Conservation (phyloP, 2,113 vertebrate species). For the Meles meles region DNA sequence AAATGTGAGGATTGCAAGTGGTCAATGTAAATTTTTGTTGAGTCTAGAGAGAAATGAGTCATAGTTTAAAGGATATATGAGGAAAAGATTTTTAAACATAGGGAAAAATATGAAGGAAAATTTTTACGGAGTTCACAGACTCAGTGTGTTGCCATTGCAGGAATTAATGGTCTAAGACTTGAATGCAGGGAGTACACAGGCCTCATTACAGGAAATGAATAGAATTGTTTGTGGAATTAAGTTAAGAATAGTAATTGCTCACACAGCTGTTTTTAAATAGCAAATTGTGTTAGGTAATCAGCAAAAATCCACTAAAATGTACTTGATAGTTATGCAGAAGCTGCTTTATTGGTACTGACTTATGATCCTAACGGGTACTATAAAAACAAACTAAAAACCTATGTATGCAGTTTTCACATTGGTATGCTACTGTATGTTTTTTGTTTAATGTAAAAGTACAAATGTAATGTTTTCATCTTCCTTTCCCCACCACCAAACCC, state of each 20-base stretch:
- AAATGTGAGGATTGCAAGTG: background rate
- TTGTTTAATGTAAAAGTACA: conserved; percentile 34
- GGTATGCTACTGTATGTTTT: conserved; percentile 48
- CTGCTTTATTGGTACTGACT: conserved; percentile 68
- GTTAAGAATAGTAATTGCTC: conserved; percentile 79
- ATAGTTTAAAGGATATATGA: background rate
- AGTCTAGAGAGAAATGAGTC: background rate
- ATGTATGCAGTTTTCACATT: conserved; percentile 62
- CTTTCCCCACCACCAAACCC: background rate
- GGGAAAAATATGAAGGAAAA: conserved; percentile 53
- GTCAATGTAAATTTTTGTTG: background rate
- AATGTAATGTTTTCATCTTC: background rate
- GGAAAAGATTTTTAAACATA: conserved; percentile 39
- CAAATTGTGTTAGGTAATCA: conserved; percentile 83
- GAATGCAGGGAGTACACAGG: conserved; percentile 35
- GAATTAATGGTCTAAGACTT: conserved; percentile 70
- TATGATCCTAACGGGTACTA: conserved; percentile 58
- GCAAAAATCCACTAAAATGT: conserved; percentile 75
- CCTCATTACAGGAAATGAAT: conserved; percentile 80
- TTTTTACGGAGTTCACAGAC: conserved; percentile 19
- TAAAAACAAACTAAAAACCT: conserved; percentile 62
- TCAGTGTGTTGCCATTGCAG: conserved; percentile 42
- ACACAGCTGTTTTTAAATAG: conserved; percentile 75
- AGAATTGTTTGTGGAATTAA: conserved; percentile 78
- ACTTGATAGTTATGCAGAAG: conserved; percentile 67